Percentiles rank a stretch among this genome's conserved stretches.
These are phyloP conservation scores for Atractosteus spatula DNA, from an alignment of 2,113 vertebrate genomes.

Conservation along the genomic window DNA sequence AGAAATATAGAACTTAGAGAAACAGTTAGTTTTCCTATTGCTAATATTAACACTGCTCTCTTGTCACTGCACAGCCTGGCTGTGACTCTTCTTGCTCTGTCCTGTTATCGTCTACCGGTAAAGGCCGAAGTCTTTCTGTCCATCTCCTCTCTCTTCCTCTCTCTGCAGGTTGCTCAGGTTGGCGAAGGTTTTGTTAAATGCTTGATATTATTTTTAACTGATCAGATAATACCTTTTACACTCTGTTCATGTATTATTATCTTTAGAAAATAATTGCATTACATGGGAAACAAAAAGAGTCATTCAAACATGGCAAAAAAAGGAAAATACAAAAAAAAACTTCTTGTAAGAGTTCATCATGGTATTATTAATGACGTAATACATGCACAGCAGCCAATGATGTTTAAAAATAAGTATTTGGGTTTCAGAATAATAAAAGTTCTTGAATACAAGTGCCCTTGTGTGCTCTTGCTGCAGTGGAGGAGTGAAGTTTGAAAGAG, in stretches of 20 bases:
- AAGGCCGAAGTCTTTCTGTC: slow-evolving; percentile 44
- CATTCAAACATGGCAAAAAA: slow-evolving; percentile 42
- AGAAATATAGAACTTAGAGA: neutral
- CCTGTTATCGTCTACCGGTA: neutral
- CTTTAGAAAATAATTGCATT: slow-evolving; percentile 58
- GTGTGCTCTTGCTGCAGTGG: neutral
- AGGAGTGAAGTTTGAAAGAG: too few species aligned
- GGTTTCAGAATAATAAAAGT: slow-evolving; percentile 62
- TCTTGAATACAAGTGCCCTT: slow-evolving; percentile 56
- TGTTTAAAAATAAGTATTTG: slow-evolving; percentile 64
- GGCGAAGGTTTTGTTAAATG: slow-evolving; percentile 70
- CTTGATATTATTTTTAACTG: slow-evolving; percentile 89
- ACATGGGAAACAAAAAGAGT: slow-evolving; percentile 38
- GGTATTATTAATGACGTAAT: slow-evolving; percentile 59
- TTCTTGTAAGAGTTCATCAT: slow-evolving; percentile 51
- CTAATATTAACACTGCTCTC: slow-evolving; percentile 46
- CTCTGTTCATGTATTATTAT: slow-evolving; percentile 78
- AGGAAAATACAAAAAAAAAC: slow-evolving; percentile 46
- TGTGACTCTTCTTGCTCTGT: slow-evolving; percentile 17
- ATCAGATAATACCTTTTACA: slow-evolving; percentile 80
- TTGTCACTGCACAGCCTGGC: slow-evolving; percentile 25
- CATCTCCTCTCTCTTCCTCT: slow-evolving; percentile 34
- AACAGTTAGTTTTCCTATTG: slow-evolving; percentile 48
- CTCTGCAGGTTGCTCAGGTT: slow-evolving; percentile 65
- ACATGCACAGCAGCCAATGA: slow-evolving; percentile 58